Evolutionary conservation across 1,140 invertebrate species (phyloP).

Genomic region (Drosophila fuyamai): DNA sequence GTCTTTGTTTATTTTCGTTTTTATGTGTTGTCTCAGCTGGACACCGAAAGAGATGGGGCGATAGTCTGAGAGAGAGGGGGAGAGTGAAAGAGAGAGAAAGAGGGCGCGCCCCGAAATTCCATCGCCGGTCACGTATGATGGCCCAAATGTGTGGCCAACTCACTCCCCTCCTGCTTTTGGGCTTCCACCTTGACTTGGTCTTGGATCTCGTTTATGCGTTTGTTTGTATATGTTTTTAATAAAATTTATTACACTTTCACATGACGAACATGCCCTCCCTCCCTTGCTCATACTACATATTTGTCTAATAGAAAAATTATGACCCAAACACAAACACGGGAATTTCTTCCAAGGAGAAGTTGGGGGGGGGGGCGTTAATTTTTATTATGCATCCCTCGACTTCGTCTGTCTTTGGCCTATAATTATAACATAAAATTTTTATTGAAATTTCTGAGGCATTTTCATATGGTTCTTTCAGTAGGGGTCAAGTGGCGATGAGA

Average conservation of each 20-base stretch:
- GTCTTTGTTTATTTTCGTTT: constrained; percentile 62
- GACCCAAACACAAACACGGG: constrained; percentile 19
- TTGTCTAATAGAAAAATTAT: constrained; percentile 81
- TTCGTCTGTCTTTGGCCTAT: constrained; percentile 48
- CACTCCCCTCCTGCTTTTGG: neutral
- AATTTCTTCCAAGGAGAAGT: neutral
- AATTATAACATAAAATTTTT: constrained; percentile 77
- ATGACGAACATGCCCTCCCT: constrained; percentile 51
- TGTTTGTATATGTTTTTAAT: constrained; percentile 69
- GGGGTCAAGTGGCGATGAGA: neutral
- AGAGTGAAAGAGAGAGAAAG: neutral
- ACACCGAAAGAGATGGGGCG: constrained; percentile 24
- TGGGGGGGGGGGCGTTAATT: constrained; percentile 37
- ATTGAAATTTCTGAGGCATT: constrained; percentile 68
- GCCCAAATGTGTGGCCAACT: constrained; percentile 60
- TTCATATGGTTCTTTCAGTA: constrained; percentile 38
- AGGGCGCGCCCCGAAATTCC: constrained; percentile 37
- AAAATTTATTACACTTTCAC: constrained; percentile 76
- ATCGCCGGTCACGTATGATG: constrained; percentile 74
- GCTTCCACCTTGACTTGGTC: constrained; percentile 30
- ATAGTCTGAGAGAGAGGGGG: no score
- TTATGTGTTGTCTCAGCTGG: constrained; percentile 72
- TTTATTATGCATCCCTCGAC: constrained; percentile 48
- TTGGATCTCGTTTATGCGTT: constrained; percentile 43
- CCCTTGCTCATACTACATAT: constrained; percentile 27